Conservation (phyloP, 2,797 vertebrate genomes). For the Geotrypetes seraphini region DNA sequence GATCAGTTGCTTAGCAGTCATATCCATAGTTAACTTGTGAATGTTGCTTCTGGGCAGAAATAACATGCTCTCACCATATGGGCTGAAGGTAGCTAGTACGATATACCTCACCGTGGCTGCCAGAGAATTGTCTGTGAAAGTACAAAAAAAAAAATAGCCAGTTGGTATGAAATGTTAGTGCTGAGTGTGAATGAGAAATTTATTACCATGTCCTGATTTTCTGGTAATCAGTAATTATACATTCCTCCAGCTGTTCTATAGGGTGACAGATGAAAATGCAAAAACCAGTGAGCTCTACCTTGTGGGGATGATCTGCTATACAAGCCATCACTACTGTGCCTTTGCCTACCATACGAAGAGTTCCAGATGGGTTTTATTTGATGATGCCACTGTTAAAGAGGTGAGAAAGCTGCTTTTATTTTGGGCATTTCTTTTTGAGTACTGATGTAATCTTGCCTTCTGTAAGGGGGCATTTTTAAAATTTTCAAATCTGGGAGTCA, state of each 20-base stretch:
- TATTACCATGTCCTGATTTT: neutral
- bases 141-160: no score
- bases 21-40: no score
- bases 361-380: constrained; percentile 94
- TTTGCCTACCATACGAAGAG: constrained; percentile 92
- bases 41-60: no score
- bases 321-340: constrained; percentile 91
- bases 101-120: no score
- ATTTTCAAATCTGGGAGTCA: no score
- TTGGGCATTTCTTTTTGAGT: no score
- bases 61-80: no score
- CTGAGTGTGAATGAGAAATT: neutral
- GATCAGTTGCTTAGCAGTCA: no score
- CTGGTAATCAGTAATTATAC: rapidly evolving
- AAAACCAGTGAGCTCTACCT: constrained; percentile 82
- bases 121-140: no score
- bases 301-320: constrained; percentile 94
- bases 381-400: constrained; percentile 97
- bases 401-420: constrained; percentile 49
- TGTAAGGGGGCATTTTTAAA: no score
- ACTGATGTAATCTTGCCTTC: no score
- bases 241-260: constrained; percentile 80
- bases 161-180: neutral
- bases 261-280: constrained; percentile 89
- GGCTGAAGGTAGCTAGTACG: no score